These are phyloP conservation scores for Tenualosa ilisha DNA, from an alignment of 2,797 vertebrate species.

Conservation along the genomic window DNA sequence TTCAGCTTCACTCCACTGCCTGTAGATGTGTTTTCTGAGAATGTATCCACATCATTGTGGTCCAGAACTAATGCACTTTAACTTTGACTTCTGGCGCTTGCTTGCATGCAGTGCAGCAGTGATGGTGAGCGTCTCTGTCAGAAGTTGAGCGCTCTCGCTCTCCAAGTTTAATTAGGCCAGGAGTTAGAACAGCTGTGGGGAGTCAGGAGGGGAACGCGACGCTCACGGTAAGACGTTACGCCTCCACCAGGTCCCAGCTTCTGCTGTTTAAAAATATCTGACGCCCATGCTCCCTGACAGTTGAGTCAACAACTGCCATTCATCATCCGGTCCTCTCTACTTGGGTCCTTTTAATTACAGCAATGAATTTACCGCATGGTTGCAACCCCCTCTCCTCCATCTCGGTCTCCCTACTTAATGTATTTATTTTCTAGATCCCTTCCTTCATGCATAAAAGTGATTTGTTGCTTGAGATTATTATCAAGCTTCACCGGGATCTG, in stretches of 20 bases:
- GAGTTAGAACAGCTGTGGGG: slow-evolving; percentile 46
- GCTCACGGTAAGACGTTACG: slow-evolving; percentile 33
- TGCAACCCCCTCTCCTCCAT: slow-evolving; percentile 37
- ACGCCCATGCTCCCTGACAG: slow-evolving; percentile 55
- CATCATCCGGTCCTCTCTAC: slow-evolving; percentile 64
- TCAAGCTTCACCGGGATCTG: not conserved
- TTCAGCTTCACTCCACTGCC: not conserved
- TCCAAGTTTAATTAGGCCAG: slow-evolving; percentile 40
- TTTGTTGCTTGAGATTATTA: not conserved
- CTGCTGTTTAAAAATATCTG: slow-evolving; percentile 52
- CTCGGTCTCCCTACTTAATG: not conserved
- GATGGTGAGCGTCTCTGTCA: slow-evolving; percentile 22
- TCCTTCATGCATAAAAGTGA: not conserved
- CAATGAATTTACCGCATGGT: slow-evolving; percentile 65
- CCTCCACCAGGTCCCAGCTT: slow-evolving; percentile 37
- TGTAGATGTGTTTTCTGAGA: not conserved
- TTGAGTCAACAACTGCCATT: slow-evolving; percentile 69
- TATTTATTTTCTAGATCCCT: not conserved
- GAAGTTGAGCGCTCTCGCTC: slow-evolving; percentile 22
- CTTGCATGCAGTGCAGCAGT: not conserved
- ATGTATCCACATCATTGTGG: not conserved
- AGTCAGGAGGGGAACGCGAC: slow-evolving; percentile 13
- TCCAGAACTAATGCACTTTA: not conserved
- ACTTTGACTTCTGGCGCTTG: not conserved
- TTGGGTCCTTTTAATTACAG: slow-evolving; percentile 69